These are phyloP conservation scores for Lepus americanus DNA, from an alignment of 2,113 vertebrate genomes.

Conservation along the genomic window DNA sequence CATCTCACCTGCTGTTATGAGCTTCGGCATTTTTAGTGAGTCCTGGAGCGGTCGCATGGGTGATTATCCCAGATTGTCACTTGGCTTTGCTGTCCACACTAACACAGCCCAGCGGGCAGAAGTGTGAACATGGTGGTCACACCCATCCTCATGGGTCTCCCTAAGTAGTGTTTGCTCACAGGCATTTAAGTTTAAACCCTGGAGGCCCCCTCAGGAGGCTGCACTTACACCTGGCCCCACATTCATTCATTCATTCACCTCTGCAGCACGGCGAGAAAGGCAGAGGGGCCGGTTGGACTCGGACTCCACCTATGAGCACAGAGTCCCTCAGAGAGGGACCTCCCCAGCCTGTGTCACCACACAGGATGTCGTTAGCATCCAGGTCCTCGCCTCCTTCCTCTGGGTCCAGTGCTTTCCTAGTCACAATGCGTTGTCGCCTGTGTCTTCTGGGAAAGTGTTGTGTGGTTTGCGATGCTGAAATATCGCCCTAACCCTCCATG, in stretches of 20 bases:
- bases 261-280: background rate
- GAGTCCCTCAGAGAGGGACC: too few species aligned
- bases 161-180: background rate
- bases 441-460: background rate
- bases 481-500: background rate
- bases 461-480: background rate
- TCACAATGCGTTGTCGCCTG: background rate
- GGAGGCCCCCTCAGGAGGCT: too few species aligned
- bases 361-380: too few species aligned
- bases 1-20: background rate
- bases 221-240: background rate
- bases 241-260: background rate
- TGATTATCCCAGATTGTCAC: background rate
- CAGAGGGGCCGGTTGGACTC: background rate
- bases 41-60: background rate
- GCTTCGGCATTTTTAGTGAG: background rate
- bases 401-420: background rate
- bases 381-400: background rate
- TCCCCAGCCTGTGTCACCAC: accelerated
- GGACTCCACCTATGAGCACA: background rate
- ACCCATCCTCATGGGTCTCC: background rate
- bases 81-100: background rate
- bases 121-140: background rate
- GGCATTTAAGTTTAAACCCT: background rate
- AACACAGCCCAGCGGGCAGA: background rate